phyloP scores from a whole-genome alignment of 2,797 vertebrate genomes.

The Ptychadena robeensis region DNA sequence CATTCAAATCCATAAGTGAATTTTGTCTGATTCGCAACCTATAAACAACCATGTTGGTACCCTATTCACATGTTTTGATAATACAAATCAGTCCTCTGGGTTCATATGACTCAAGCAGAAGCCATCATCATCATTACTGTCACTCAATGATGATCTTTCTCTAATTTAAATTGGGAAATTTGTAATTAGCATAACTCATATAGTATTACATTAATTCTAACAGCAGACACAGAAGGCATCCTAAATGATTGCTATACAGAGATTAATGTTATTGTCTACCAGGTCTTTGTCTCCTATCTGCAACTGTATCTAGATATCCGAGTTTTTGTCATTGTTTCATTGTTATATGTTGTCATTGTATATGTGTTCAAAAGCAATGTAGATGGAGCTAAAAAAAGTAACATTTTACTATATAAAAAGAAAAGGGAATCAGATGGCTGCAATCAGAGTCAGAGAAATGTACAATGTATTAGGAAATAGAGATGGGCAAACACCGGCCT shows the following conservation, averaged over 20 bases:
- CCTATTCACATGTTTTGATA: background rate
- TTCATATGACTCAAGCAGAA: background rate
- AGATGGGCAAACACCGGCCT: too few relatives aligned
- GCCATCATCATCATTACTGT: background rate
- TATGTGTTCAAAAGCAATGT: background rate
- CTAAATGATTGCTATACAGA: background rate
- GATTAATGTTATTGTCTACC: background rate
- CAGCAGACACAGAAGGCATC: background rate
- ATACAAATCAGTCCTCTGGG: background rate
- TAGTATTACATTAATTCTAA: background rate
- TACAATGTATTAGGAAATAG: too few relatives aligned
- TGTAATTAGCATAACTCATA: background rate
- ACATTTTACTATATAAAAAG: background rate
- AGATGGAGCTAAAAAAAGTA: background rate
- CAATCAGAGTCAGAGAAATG: too few relatives aligned
- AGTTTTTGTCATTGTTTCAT: background rate
- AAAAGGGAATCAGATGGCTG: too few relatives aligned
- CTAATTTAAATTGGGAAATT: background rate
- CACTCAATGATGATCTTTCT: background rate
- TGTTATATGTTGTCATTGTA: too few relatives aligned
- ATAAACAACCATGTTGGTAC: background rate
- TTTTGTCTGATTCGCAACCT: background rate
- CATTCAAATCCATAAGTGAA: constrained; percentile 4
- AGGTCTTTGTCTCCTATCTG: too few relatives aligned
- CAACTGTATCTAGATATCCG: too few relatives aligned